These are phyloP conservation scores for Zoanthus gigantus DNA, from an alignment of 92 coral and sea anemone species.

Conservation along the genomic window DNA sequence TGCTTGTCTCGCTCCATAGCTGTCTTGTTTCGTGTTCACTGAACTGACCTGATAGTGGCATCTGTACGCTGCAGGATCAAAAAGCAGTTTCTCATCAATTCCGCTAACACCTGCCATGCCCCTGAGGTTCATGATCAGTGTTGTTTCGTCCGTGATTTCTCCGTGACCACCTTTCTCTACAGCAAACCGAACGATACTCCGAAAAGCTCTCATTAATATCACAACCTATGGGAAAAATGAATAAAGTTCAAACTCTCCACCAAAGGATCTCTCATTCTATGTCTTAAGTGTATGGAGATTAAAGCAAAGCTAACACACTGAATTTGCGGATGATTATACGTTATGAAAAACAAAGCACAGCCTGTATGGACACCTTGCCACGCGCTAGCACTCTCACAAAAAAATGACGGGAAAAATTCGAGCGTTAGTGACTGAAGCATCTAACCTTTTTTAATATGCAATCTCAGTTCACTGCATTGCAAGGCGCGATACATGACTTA, in stretches of 20 bases:
- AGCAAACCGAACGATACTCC: constrained; percentile 73
- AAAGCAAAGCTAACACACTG: no score
- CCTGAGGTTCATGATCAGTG: constrained; percentile 66
- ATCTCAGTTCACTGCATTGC: no score
- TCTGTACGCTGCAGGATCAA: constrained; percentile 86
- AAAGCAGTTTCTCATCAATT: constrained; percentile 73
- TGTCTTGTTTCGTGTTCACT: background rate
- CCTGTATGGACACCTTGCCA: no score
- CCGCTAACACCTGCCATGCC: constrained; percentile 70
- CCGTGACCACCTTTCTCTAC: constrained; percentile 84
- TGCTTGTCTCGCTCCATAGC: no score
- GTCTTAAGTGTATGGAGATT: background rate
- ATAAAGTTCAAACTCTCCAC: background rate
- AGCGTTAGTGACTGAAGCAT: no score
- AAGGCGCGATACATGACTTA: no score
- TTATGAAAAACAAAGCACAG: no score
- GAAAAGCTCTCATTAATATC: constrained; percentile 58
- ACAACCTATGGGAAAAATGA: background rate
- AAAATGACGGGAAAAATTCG: no score
- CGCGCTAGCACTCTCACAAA: no score
- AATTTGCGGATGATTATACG: no score
- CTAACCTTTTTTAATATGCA: no score
- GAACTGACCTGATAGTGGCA: constrained; percentile 81
- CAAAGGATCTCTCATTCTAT: background rate
- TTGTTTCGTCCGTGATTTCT: constrained; percentile 80